Evolutionary conservation across 1,140 invertebrate species (phyloP).

Genomic region (Cardiocondyla obscurior): DNA sequence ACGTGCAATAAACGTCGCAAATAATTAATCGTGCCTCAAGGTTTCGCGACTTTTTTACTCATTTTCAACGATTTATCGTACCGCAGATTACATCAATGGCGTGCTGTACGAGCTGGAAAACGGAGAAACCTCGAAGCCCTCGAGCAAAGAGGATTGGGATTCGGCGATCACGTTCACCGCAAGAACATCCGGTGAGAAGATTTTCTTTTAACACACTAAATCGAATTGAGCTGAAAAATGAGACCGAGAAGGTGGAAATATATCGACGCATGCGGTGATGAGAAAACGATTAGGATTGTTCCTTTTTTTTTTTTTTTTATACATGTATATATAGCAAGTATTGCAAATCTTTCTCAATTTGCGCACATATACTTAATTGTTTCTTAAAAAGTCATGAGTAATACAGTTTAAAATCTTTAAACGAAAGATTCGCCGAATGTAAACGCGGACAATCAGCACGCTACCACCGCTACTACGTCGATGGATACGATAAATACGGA

Average conservation of each 20-base stretch:
- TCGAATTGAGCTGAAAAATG: constrained; percentile 2
- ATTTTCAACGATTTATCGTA: constrained; percentile 28
- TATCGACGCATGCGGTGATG: constrained; percentile 1
- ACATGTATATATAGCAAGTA: no score
- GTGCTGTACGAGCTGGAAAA: constrained; percentile 90
- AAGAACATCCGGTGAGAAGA: constrained; percentile 90
- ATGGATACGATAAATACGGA: constrained; percentile 71
- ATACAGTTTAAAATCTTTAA: constrained; percentile 39
- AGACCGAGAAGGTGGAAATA: not conserved
- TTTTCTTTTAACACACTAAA: not conserved
- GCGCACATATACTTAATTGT: not conserved
- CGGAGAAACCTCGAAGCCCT: constrained; percentile 84
- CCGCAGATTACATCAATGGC: constrained; percentile 91
- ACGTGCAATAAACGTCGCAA: constrained; percentile 65
- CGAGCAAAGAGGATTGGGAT: constrained; percentile 89
- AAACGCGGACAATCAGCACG: constrained; percentile 63
- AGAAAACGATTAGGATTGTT: not conserved
- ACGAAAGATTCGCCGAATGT: constrained; percentile 67
- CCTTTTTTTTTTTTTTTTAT: not conserved
- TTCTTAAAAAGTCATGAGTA: not conserved
- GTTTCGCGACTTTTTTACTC: not conserved
- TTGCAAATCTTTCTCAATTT: not conserved
- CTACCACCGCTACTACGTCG: constrained; percentile 64
- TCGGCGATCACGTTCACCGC: constrained; percentile 94
- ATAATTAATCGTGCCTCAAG: not conserved